Evolutionary conservation across 2,113 vertebrate genomes (phyloP), one percentile per base, ranked within the genome.

Genomic region (Syngnathus floridae): DNA sequence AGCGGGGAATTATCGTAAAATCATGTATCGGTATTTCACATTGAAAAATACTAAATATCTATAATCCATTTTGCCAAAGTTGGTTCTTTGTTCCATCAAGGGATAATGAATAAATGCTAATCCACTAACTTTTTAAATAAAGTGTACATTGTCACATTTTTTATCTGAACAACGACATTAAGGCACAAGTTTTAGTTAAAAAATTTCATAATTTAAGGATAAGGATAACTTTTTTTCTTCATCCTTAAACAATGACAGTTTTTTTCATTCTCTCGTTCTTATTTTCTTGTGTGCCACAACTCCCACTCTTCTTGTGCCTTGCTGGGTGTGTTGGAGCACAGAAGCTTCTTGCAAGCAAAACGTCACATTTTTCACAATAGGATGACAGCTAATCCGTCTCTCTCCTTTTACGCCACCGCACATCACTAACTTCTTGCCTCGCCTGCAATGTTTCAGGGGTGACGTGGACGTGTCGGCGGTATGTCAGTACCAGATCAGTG

Each of bases 391-490:
- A 61, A 73, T 80, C 57, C 35, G 22, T 81, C 65, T 68, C 38
- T 21, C 37, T 26, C 66, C 17, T 46, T 66, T 67, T 71, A 59
- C 64, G 21, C 59, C 41, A 64, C 67, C 62, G 41, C 67, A 65
- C 74, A 64, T 63, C 58, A 31, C 71, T 74, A 41, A 86, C 63
- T 71, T 40, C 11, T 40, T 9, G 5, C 65, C 46, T 68, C 43
- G 58, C 52, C 38, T 38, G 11, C n/a, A 54, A 12, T 72, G 35
- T 77, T 78, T 59, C 89, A 99, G 96, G 95, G 95, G 95, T 0
- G 95, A 97, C 0, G 90, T 95, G 80, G 93, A 95, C 0, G 91
- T 99, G 48, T 98, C 96, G 0, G 96, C 94, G 0, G 83, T 99
- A 64, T 98, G 96, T 68, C 94, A 93, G 67, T 98, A 96, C 82